Percentiles rank a stretch among this genome's conserved stretches.
Evolutionary conservation across 2,888 invertebrate species (phyloP).

Genomic region (Pachymerium ferrugineum): DNA sequence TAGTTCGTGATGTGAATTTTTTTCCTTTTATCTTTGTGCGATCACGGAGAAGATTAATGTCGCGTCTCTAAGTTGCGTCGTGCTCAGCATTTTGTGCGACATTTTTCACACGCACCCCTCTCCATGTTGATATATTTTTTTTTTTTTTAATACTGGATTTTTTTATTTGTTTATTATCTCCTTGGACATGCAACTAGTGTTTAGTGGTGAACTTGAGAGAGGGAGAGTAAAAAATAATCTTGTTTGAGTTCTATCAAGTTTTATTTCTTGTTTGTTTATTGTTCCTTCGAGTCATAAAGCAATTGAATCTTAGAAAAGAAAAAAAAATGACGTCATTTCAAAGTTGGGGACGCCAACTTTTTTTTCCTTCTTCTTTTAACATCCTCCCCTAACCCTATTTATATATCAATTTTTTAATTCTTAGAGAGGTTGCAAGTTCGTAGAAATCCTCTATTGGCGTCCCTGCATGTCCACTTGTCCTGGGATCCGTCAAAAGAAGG

Average conservation of each 20-base stretch:
- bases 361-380: not conserved
- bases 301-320: not conserved
- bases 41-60: not conserved
- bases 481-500: not conserved
- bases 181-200: no score
- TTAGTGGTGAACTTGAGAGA: no score
- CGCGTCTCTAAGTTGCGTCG: not conserved
- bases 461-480: not conserved
- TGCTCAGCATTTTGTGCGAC: slow-evolving; percentile 9
- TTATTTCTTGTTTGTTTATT: slow-evolving; percentile 13
- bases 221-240: not conserved
- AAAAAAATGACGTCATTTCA: no score
- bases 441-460: not conserved
- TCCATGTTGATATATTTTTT: not conserved
- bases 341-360: no score
- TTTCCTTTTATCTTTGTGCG: not conserved
- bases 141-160: no score
- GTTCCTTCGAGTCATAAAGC: not conserved
- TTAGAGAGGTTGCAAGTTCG: not conserved
- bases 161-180: not conserved
- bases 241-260: no score
- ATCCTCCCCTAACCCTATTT: no score
- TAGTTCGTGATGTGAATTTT: not conserved
- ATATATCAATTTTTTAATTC: not conserved
- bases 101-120: not conserved